Base-by-base conservation (phyloP, 1,140 invertebrate species). In the Holotrichia oblita region DNA sequence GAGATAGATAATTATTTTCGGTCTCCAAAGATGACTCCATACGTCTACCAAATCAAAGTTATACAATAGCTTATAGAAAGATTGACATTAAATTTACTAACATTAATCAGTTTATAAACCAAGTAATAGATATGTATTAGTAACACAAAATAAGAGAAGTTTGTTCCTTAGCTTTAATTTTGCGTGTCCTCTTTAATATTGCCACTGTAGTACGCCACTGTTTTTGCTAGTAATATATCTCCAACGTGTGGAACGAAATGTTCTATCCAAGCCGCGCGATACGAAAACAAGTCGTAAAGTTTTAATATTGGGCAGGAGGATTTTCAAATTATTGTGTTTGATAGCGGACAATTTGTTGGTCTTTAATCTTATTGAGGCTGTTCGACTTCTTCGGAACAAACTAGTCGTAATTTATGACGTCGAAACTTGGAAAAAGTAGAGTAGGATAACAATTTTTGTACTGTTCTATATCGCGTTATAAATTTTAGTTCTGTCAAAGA, bases 251-350 rank as follows among this genome's bases (percentile, higher is more conserved):
- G 48, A 55, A 17, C 14, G 14, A 17, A 17, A 17, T 6, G 17
- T 55, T 17, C 48, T 55, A 55, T 55, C 17, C 48, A 6, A 17
- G 17, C 48, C 48, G 14, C 17, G 9, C 61, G 61, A 69, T 17
- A 17, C 48, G 48, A 69, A 69, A 69, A 69, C 61, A 69, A 69
- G 61, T 69, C 61, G 61, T 69, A 69, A 69, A 69, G 61, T 69
- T 69, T 69, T 69, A 24, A 69, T 24, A 69, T 69, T 22, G 61
- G 61, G 17, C 61, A 34, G 61, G 61, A 69, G 61, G 61, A 69
- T 69, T 69, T 69, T 69, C 22, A 69, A 69, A 69, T 69, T 55
- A 55, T 55, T 69, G 22, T 34, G 22, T 34, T 69, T 17, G 27
- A 69, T 69, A 27, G 10, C 61, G 61, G 22, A 22, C 61, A 34